Percentiles rank a stretch among this genome's conserved stretches.
phyloP scores from a whole-genome alignment of 2,888 invertebrate genomes.

The Polymixis flavicincta region DNA sequence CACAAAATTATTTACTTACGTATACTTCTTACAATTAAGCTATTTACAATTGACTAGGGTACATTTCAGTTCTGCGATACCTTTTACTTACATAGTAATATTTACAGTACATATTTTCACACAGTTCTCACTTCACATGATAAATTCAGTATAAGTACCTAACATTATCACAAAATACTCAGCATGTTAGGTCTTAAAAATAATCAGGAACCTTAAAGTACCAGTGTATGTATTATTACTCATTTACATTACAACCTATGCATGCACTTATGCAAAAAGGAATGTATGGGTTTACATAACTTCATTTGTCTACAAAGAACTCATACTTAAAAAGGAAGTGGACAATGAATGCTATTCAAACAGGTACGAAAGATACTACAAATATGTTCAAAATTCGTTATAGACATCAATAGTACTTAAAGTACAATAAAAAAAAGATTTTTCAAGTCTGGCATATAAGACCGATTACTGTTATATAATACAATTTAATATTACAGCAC shows the following conservation, averaged over 20 bases:
- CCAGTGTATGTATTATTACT: constrained; percentile 68
- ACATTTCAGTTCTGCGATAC: constrained; percentile 89
- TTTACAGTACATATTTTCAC: constrained; percentile 77
- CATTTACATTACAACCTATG: constrained; percentile 62
- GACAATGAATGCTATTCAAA: constrained; percentile 67
- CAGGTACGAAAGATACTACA: constrained; percentile 74
- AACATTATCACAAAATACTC: constrained; percentile 87
- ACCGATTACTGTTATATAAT: constrained; percentile 65
- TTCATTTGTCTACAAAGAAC: constrained; percentile 54
- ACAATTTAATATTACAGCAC: constrained; percentile 69
- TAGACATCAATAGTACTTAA: constrained; percentile 73
- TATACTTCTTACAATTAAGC: constrained; percentile 76
- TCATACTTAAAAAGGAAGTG: constrained; percentile 38
- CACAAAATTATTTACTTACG: constrained; percentile 88
- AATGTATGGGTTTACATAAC: constrained; percentile 76
- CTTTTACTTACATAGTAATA: constrained; percentile 75
- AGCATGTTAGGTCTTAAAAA: constrained; percentile 74
- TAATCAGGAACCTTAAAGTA: constrained; percentile 84
- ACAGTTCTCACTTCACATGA: constrained; percentile 75
- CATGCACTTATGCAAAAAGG: constrained; percentile 72
- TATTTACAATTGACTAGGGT: constrained; percentile 91
- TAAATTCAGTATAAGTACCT: constrained; percentile 84
- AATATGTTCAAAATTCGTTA: constrained; percentile 64
- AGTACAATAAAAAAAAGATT: constrained; percentile 70
- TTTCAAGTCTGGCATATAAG: constrained; percentile 64